Conservation (phyloP, 2,888 invertebrate genomes). For the Andrena chrysosceles region DNA sequence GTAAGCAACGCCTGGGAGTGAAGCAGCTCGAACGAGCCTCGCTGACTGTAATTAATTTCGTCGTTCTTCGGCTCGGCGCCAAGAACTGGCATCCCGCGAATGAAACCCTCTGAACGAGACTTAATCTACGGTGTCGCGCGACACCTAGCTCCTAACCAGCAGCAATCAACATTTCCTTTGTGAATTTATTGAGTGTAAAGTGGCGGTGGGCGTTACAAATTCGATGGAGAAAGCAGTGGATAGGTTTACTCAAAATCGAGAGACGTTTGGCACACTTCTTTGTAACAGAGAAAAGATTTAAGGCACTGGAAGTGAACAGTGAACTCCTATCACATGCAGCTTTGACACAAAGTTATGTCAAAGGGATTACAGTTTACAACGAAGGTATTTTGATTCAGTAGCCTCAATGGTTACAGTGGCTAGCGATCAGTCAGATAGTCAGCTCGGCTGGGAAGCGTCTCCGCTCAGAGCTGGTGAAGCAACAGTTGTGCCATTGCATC, state of each 20-base stretch:
- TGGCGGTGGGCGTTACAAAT: too few species aligned
- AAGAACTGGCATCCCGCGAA: not conserved
- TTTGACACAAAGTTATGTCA: constrained; percentile 9
- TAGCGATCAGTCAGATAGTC: constrained; percentile 14
- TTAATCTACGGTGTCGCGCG: not conserved
- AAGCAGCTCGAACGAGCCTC: not conserved
- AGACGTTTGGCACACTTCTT: not conserved
- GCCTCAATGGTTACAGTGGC: not conserved
- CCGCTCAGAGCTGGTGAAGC: constrained; percentile 6
- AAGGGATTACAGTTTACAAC: not conserved
- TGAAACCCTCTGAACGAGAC: not conserved
- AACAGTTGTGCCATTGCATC: constrained; percentile 25
- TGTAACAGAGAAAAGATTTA: not conserved
- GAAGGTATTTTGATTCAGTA: constrained; percentile 7
- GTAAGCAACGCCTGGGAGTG: not conserved
- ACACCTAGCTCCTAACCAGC: not conserved
- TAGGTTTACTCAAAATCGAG: too few species aligned
- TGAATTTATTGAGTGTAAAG: too few species aligned
- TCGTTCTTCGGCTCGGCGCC: not conserved
- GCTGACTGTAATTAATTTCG: constrained; percentile 41
- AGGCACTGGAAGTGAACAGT: not conserved
- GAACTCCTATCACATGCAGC: not conserved
- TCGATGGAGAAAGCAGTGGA: too few species aligned
- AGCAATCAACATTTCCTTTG: too few species aligned
- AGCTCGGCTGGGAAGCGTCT: not conserved